These are phyloP conservation scores for Scyliorhinus canicula DNA, from an alignment of 2,797 vertebrate genomes.

Conservation along the genomic window DNA sequence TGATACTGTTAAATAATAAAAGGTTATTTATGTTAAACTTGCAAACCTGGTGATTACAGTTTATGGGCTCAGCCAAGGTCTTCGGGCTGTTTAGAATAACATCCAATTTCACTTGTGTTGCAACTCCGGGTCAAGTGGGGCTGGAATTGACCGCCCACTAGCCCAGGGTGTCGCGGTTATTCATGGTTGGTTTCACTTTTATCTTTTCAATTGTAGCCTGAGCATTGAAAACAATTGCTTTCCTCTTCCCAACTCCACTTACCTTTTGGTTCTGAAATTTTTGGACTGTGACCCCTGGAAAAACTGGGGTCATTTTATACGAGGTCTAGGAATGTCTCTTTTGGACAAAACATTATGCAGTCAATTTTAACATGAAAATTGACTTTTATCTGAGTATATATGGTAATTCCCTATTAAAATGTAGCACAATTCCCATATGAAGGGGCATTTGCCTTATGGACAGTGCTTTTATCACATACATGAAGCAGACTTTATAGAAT, in stretches of 20 bases:
- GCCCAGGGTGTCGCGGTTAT: too few species aligned
- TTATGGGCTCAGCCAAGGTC: too few species aligned
- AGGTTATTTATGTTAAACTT: too few species aligned
- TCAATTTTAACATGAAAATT: too few species aligned
- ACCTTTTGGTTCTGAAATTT: background rate
- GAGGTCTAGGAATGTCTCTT: too few species aligned
- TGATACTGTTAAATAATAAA: too few species aligned
- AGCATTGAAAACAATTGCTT: background rate
- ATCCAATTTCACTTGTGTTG: too few species aligned
- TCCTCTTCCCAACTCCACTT: background rate
- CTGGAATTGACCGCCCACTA: too few species aligned
- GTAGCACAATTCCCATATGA: background rate
- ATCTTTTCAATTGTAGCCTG: background rate
- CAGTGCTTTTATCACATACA: background rate
- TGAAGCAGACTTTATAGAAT: background rate
- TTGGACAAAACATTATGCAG: too few species aligned
- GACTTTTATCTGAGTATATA: background rate
- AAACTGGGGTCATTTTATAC: background rate
- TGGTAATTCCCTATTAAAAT: background rate
- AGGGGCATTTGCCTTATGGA: background rate
- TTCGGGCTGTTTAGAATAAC: too few species aligned
- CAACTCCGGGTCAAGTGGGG: too few species aligned
- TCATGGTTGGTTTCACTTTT: background rate
- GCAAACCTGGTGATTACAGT: too few species aligned
- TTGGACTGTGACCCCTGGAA: background rate